Conservation (phyloP, 2,797 vertebrate genomes). For the Syndactyla subalaris region DNA sequence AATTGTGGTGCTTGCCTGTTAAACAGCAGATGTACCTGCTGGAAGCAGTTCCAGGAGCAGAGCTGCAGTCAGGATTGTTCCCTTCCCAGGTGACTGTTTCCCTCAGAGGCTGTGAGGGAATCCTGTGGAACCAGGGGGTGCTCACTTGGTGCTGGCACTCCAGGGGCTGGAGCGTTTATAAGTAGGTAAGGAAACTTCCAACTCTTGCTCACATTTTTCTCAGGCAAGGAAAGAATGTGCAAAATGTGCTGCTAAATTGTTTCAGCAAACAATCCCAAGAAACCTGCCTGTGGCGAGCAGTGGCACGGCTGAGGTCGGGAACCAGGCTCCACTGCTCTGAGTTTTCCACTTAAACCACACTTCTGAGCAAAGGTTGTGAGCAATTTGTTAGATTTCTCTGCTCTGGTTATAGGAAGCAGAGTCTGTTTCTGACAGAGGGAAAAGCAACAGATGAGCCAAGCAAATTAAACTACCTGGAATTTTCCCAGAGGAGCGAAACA, state of each 20-base stretch:
- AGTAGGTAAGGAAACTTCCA: neutral
- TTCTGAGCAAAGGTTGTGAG: neutral
- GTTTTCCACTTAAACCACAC: neutral
- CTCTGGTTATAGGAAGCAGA: neutral
- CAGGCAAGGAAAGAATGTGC: neutral
- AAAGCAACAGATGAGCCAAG: neutral
- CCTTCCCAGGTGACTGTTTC: neutral
- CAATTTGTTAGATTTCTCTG: neutral
- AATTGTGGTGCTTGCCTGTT: neutral
- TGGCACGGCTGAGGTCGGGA: neutral
- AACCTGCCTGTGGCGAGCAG: neutral
- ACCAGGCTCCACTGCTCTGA: neutral
- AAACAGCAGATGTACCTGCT: neutral
- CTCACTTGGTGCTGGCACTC: neutral
- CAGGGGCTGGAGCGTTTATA: neutral
- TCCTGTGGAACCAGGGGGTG: neutral
- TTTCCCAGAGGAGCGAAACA: neutral
- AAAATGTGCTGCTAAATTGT: neutral
- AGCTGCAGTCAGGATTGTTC: neutral
- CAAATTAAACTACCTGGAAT: neutral
- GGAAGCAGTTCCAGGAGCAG: neutral
- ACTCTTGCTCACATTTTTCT: neutral
- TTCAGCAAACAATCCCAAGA: neutral
- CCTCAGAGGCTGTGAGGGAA: neutral
- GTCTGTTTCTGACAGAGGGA: neutral